Evolutionary conservation across 2,797 vertebrate species (phyloP).

Genomic region (Kryptopterus vitreolus): DNA sequence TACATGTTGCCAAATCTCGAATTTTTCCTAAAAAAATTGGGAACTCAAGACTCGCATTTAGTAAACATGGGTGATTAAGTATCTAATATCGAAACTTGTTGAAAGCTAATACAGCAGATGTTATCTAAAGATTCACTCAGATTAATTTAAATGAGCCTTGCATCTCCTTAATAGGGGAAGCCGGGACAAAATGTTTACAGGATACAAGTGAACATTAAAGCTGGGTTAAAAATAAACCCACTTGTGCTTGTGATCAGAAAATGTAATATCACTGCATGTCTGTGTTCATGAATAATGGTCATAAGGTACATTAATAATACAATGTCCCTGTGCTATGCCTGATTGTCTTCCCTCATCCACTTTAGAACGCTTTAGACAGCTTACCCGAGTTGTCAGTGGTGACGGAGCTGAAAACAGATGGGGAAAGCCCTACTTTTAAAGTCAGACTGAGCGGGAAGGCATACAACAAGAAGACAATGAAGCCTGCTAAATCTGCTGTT

Average conservation of each 20-base stretch:
- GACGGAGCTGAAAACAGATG: constrained; percentile 84
- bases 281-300: not conserved
- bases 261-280: not conserved
- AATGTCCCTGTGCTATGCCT: not conserved
- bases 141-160: no score
- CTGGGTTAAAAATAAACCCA: not conserved
- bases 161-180: no score
- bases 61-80: no score
- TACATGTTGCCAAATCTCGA: no score
- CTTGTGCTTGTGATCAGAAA: not conserved
- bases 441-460: constrained; percentile 92
- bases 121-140: no score
- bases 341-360: not conserved
- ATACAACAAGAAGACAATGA: constrained; percentile 97
- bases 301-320: not conserved
- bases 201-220: not conserved
- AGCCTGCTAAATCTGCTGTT: constrained; percentile 84
- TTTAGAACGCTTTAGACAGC: constrained; percentile 90
- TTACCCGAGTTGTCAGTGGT: constrained; percentile 94
- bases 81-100: no score
- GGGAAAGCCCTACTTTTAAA: constrained; percentile 84
- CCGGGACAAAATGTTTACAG: not conserved
- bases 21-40: no score
- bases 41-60: no score
- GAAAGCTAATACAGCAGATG: no score